A percentile compares a stretch with the other conserved stretches of the same genome.
Evolutionary conservation across 2,113 vertebrate species (phyloP).

Genomic region (Sarotherodon lohbergeri): DNA sequence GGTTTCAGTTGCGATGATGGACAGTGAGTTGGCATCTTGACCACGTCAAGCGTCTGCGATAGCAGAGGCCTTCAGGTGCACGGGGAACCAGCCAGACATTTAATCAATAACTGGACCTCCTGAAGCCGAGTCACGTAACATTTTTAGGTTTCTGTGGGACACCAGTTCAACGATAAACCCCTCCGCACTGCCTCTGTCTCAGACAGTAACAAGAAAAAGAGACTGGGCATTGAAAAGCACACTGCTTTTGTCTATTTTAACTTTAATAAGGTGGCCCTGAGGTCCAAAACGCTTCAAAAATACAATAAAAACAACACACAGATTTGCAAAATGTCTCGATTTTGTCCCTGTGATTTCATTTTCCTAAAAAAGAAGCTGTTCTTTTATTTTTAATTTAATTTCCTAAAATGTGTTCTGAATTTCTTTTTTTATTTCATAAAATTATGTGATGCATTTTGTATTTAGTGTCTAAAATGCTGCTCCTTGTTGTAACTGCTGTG

Average conservation of each 20-base stretch:
- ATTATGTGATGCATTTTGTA: background rate
- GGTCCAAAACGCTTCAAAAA: background rate
- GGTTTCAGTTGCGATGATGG: background rate
- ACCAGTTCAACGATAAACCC: constrained; percentile 1
- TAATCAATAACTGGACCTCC: constrained; percentile 50
- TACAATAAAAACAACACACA: background rate
- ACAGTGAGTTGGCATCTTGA: constrained; percentile 18
- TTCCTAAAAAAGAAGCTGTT: background rate
- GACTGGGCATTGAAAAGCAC: background rate
- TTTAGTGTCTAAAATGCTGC: background rate
- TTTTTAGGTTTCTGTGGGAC: constrained; percentile 1
- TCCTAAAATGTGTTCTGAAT: background rate
- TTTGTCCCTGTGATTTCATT: background rate
- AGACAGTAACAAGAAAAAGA: background rate
- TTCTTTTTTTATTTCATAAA: background rate
- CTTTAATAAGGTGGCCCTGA: background rate
- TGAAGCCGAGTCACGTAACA: constrained; percentile 8
- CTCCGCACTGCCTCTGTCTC: background rate
- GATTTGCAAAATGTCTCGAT: background rate
- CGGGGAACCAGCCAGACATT: constrained; percentile 24
- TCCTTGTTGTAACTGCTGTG: background rate
- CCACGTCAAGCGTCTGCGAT: background rate
- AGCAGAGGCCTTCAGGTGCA: background rate
- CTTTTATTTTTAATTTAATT: background rate
- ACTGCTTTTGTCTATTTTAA: background rate